phyloP scores from a whole-genome alignment of 1,140 invertebrate species.

The Liolophura sinensis region DNA sequence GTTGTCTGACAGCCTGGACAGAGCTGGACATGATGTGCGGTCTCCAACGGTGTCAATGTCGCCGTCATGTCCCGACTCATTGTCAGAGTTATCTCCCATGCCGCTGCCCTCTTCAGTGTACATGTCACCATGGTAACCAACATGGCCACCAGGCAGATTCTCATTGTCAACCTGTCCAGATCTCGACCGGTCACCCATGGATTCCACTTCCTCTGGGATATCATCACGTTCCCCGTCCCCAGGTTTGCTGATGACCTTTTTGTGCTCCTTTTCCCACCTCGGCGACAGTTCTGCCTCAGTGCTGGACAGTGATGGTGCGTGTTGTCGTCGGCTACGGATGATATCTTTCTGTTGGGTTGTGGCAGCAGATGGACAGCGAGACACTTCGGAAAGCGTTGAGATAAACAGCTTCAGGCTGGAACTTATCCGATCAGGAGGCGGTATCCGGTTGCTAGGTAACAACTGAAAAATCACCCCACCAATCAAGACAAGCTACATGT shows the following conservation, averaged over 20 bases:
- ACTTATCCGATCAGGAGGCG: slow-evolving; percentile 41
- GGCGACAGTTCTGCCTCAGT: too few relatives aligned
- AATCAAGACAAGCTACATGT: too few relatives aligned
- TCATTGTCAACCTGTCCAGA: too few relatives aligned
- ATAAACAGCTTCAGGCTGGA: slow-evolving; percentile 24
- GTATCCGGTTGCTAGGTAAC: slow-evolving; percentile 47
- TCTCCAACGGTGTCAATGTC: slow-evolving; percentile 39
- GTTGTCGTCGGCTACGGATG: too few relatives aligned
- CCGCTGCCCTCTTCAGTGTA: too few relatives aligned
- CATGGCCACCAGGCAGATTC: slow-evolving; percentile 6
- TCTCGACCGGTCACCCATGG: background rate
- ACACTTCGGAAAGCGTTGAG: too few relatives aligned
- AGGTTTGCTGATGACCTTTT: too few relatives aligned
- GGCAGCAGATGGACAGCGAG: slow-evolving; percentile 2
- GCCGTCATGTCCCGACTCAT: slow-evolving; percentile 36
- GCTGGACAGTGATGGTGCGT: too few relatives aligned
- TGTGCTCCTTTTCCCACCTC: too few relatives aligned
- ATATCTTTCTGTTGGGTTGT: too few relatives aligned
- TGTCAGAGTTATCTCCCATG: background rate
- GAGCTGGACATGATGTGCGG: slow-evolving; percentile 29
- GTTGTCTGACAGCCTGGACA: slow-evolving; percentile 28
- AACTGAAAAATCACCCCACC: slow-evolving; percentile 38
- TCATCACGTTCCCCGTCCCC: too few relatives aligned
- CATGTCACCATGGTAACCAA: slow-evolving; percentile 18
- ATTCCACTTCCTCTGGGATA: background rate